Base-by-base conservation (phyloP, 1,140 invertebrate species). In the Drosophila virilis region DNA sequence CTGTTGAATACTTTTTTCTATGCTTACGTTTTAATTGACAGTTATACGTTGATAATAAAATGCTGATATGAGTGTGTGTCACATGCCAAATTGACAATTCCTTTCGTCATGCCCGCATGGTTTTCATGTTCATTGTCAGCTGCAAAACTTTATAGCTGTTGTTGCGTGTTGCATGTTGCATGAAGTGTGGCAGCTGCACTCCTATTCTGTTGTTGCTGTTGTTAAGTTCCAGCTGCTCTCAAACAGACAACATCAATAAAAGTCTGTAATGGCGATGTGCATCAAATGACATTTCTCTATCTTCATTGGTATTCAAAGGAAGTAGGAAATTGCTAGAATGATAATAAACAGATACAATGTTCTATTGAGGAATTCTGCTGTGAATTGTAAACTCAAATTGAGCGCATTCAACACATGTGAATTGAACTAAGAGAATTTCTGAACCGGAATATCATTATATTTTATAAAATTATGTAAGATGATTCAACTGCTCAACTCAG, bases 21-120 rank as follows among this genome's bases (percentile, higher is more conserved):
- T 72, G 75, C 64, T 65, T 79, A 66, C 48, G 61, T 83, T 86
- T 88, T 86, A 86, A 88, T 86, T 86, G 83, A 79, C 83, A 88
- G 67, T 78, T 68, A 76, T 67, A 51, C 59, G 59, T 64, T 67
- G 83, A 85, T 88, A 88, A 76, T 82, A 79, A 81, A 88, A 76
- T 65, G 57, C 60, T 76, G 83, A 82, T 88, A 82, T 82, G 42
- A 59, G 57, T 45, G 40, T 59, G 57, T 45, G 64, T 73, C 80
- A 75, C 74, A 81, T 78, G 78, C 67, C 76, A 75, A 85, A 79
- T 74, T 75, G 84, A 73, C 74, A 72, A 60, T 82, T 88, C 64
- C 60, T 59, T 57, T 59, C 70, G 60, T 70, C 59, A 67, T 65
- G 61, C 46, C 45, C 43, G 68, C 43, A 51, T 76, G 68, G 43